Evolutionary conservation across 2,888 invertebrate species (phyloP).

Genomic region (Hylaea fasciaria): DNA sequence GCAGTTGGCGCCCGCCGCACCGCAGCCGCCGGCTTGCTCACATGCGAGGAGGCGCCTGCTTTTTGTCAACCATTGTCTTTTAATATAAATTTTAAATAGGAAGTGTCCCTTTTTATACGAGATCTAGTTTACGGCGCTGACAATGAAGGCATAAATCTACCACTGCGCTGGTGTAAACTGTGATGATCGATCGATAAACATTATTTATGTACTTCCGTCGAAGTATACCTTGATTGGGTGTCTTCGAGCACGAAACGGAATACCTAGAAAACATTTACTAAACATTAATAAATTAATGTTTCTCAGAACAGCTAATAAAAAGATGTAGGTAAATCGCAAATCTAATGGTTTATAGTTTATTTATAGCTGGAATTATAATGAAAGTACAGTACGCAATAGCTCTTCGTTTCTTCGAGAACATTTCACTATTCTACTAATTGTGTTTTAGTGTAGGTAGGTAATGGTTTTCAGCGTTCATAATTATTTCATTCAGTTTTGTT

Average conservation of each 20-base stretch:
- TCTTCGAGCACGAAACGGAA: conserved; percentile 64
- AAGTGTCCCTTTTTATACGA: conserved; percentile 84
- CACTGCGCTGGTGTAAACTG: conserved; percentile 73
- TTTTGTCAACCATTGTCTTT: conserved; percentile 84
- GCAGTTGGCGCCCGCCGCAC: conserved; percentile 84
- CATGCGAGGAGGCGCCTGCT: conserved; percentile 80
- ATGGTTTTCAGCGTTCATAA: too few relatives aligned
- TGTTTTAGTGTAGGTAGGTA: too few relatives aligned
- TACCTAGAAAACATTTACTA: conserved; percentile 59
- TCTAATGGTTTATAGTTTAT: background rate
- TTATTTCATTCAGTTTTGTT: too few relatives aligned
- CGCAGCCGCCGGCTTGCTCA: conserved; percentile 55
- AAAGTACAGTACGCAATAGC: background rate
- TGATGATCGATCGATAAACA: conserved; percentile 84
- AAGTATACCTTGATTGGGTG: conserved; percentile 61
- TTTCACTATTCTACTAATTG: too few relatives aligned
- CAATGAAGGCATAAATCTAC: conserved; percentile 84
- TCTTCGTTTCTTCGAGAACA: too few relatives aligned
- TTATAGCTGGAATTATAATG: background rate
- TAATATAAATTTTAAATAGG: conserved; percentile 85
- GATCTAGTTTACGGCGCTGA: conserved; percentile 84
- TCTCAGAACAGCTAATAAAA: conserved; percentile 8
- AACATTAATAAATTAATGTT: conserved; percentile 37
- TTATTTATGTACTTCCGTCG: conserved; percentile 83
- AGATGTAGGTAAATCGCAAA: conserved; percentile 7